A percentile compares a stretch with the other conserved stretches of the same genome.
phyloP scores from a whole-genome alignment of 2,797 vertebrate genomes.

The Xerus rutilus region DNA sequence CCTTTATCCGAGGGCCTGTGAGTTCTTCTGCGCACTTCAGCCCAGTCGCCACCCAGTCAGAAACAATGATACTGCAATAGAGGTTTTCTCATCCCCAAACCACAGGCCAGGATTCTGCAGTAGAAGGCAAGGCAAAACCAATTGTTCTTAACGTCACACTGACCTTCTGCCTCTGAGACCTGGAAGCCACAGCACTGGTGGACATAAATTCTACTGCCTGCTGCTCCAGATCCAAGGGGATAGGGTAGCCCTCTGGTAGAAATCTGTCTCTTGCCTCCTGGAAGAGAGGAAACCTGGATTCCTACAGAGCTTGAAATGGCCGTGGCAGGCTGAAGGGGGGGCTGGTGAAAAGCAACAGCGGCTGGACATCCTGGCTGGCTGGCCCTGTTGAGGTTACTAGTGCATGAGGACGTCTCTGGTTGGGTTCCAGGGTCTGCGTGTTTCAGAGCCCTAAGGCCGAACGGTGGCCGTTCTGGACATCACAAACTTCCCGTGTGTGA shows the following conservation, averaged over 20 bases:
- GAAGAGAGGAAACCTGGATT: conserved; percentile 86
- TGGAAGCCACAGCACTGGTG: conserved; percentile 74
- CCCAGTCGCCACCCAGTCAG: conserved; percentile 62
- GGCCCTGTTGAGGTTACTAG: conserved; percentile 70
- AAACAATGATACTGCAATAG: conserved; percentile 36
- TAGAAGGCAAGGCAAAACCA: conserved; percentile 77
- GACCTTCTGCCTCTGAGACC: conserved; percentile 84
- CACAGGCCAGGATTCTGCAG: conserved; percentile 72
- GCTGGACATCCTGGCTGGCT: conserved; percentile 66
- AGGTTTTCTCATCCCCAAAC: conserved; percentile 75
- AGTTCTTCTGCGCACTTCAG: conserved; percentile 25
- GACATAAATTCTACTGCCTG: conserved; percentile 80
- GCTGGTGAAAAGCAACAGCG: conserved; percentile 77
- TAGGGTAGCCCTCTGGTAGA: conserved; percentile 80
- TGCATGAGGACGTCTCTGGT: conserved; percentile 76
- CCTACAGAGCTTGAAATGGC: conserved; percentile 81
- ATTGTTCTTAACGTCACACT: conserved; percentile 80
- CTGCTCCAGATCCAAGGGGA: conserved; percentile 82
- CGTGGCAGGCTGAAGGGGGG: conserved; percentile 65
- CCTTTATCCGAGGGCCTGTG: conserved; percentile 1
- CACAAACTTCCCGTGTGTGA: conserved; percentile 50
- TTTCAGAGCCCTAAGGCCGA: conserved; percentile 68
- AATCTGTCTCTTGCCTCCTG: conserved; percentile 83
- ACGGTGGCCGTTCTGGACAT: conserved; percentile 57
- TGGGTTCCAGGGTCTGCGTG: neutral